Evolutionary conservation across 64 coral and sea anemone genomes (phyloP).

Genomic region (Stichodactyla mertensii): DNA sequence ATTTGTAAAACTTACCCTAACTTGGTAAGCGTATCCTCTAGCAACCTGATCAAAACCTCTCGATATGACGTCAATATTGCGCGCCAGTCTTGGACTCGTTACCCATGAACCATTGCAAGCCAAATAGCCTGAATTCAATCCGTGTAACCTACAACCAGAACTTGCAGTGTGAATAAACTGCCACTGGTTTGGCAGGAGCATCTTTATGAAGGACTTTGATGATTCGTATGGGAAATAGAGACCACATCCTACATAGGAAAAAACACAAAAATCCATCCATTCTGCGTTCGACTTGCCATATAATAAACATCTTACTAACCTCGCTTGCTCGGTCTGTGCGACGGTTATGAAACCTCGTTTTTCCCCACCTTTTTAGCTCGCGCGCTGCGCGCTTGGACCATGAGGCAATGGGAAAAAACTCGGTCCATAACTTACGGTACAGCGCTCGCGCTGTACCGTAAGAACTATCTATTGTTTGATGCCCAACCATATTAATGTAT

Average conservation of each 20-base stretch:
- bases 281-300: too few species aligned
- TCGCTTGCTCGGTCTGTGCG: too few species aligned
- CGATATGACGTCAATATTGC: neutral
- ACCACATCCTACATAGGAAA: neutral
- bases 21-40: constrained; percentile 20
- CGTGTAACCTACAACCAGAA: neutral
- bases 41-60: constrained; percentile 28
- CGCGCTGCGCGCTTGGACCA: too few species aligned
- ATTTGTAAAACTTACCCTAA: neutral
- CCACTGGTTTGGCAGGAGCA: neutral
- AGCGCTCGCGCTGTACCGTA: too few species aligned
- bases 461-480: too few species aligned
- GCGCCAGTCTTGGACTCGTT: neutral
- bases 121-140: neutral
- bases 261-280: too few species aligned
- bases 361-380: too few species aligned
- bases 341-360: too few species aligned
- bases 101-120: constrained; percentile 9
- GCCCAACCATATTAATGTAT: too few species aligned
- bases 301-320: too few species aligned
- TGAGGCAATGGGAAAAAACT: too few species aligned
- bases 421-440: too few species aligned
- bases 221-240: constrained; percentile 17
- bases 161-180: neutral
- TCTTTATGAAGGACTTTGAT: neutral